Evolutionary conservation across 2,113 vertebrate species (phyloP).

Genomic region (Phalacrocorax brasilianus): DNA sequence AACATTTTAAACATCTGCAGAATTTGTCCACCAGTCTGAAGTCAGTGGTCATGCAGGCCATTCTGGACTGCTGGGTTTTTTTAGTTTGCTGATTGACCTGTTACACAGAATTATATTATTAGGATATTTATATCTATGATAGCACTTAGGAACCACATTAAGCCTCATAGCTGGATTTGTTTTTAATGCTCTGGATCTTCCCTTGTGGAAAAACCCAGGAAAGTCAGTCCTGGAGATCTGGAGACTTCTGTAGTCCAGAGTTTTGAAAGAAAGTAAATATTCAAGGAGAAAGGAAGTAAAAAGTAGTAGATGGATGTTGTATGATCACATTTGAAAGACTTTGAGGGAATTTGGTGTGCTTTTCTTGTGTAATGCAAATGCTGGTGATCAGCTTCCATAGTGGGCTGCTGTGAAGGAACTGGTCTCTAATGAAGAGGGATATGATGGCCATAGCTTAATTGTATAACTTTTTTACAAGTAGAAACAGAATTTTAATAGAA

Average conservation of each 20-base stretch:
- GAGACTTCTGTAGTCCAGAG: neutral
- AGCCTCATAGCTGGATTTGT: neutral
- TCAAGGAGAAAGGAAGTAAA: neutral
- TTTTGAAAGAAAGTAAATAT: neutral
- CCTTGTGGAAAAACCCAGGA: neutral
- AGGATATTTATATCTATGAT: neutral
- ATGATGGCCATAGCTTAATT: neutral
- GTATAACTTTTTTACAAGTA: neutral
- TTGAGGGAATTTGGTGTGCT: neutral
- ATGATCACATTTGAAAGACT: neutral
- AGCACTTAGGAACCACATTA: neutral
- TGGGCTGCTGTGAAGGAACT: neutral
- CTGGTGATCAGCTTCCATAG: neutral
- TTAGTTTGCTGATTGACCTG: neutral
- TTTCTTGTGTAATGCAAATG: neutral
- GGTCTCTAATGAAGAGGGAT: neutral
- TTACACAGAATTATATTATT: neutral
- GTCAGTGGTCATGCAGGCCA: neutral
- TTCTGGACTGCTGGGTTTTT: neutral
- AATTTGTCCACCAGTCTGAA: conserved; percentile 9
- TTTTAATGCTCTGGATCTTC: neutral
- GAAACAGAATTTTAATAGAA: neutral
- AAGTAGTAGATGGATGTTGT: neutral
- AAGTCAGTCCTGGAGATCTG: neutral
- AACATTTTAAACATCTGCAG: conserved; percentile 2